Conservation (phyloP, 2,113 vertebrate species). For the Gavialis gangeticus region DNA sequence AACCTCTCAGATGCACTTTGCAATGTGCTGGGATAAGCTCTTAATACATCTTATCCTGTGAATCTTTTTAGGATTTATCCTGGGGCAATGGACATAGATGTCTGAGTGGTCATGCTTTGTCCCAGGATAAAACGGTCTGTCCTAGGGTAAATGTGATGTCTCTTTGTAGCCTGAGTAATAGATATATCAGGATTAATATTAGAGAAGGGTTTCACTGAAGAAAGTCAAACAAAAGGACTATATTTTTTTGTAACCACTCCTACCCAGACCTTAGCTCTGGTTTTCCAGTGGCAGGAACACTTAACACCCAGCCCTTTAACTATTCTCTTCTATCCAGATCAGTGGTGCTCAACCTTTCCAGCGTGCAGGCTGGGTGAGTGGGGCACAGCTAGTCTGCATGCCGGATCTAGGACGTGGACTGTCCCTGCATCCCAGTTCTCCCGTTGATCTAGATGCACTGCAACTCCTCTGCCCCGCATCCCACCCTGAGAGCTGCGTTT, state of each 20-base stretch:
- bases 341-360: too few relatives aligned
- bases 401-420: too few relatives aligned
- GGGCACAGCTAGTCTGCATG: too few relatives aligned
- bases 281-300: not conserved
- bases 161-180: not conserved
- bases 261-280: not conserved
- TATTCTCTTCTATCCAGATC: not conserved
- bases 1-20: too few relatives aligned
- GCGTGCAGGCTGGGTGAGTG: too few relatives aligned
- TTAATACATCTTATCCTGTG: too few relatives aligned
- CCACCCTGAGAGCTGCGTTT: conserved; percentile 18
- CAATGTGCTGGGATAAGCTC: too few relatives aligned
- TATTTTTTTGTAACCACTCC: conserved; percentile 16
- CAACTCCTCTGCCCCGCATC: not conserved
- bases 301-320: conserved; percentile 18
- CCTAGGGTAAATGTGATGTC: not conserved
- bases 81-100: too few relatives aligned
- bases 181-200: conserved; percentile 16
- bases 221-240: conserved; percentile 33
- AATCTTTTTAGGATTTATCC: too few relatives aligned
- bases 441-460: not conserved
- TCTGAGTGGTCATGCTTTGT: not conserved
- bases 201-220: conserved; percentile 48
- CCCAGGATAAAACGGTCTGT: not conserved
- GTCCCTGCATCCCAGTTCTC: too few relatives aligned